Percentiles rank a stretch among this genome's conserved stretches.
Evolutionary conservation across 2,797 vertebrate genomes (phyloP).

Genomic region (Pseudotriccus pelzelni): DNA sequence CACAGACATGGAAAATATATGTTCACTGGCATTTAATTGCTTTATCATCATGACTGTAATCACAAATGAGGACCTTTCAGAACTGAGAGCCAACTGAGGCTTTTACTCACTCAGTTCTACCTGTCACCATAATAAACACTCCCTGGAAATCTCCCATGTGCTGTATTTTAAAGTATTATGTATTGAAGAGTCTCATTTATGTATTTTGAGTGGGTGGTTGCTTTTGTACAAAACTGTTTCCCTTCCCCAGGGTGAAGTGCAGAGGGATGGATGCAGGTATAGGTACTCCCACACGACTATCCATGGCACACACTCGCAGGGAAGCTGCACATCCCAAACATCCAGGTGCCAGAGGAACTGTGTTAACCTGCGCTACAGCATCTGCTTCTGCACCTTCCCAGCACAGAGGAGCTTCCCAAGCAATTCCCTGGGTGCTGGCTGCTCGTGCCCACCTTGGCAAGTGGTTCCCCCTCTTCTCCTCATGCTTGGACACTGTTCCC

Average conservation of each 20-base stretch:
- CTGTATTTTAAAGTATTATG: not conserved
- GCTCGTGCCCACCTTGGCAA: not conserved
- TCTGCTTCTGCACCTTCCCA: not conserved
- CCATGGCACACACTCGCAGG: rapidly evolving
- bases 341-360: rapidly evolving
- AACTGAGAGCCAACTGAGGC: not conserved
- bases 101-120: not conserved
- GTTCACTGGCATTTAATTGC: conserved; percentile 24
- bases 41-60: conserved; percentile 32
- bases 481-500: not conserved
- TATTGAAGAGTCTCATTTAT: not conserved
- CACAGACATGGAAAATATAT: conserved; percentile 12
- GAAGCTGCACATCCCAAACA: not conserved
- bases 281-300: not conserved
- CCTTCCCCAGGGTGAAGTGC: not conserved
- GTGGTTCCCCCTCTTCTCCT: not conserved
- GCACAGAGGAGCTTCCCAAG: not conserved
- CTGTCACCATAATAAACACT: conserved; percentile 5
- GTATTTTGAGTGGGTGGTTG: not conserved
- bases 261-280: rapidly evolving
- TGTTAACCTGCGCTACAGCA: not conserved
- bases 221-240: not conserved
- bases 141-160: not conserved
- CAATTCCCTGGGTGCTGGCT: rapidly evolving
- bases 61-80: conserved; percentile 29